Evolutionary conservation across 2,113 vertebrate genomes (phyloP).

Genomic region (Silurus meridionalis): DNA sequence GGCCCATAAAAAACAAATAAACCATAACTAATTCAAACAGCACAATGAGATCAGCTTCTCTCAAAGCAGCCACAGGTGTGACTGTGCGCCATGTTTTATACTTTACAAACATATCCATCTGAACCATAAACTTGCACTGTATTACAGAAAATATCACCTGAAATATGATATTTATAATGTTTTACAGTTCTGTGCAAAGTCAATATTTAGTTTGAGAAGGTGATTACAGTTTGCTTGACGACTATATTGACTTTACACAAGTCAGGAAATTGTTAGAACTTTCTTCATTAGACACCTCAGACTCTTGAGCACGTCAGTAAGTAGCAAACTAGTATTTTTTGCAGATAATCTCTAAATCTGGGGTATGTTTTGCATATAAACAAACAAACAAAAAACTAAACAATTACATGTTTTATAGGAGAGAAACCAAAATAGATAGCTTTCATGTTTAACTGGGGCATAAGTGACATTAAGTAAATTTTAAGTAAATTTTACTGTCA

Average conservation of each 20-base stretch:
- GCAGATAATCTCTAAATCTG: neutral
- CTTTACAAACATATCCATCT: neutral
- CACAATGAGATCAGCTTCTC: neutral
- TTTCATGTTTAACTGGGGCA: neutral
- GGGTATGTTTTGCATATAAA: neutral
- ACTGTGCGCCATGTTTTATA: neutral
- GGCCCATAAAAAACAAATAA: neutral
- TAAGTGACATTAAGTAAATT: neutral
- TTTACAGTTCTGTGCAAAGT: neutral
- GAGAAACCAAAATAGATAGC: neutral
- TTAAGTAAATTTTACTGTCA: too few relatives aligned
- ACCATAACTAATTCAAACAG: neutral
- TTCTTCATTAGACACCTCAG: neutral
- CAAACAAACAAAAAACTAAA: neutral
- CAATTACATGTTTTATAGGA: neutral
- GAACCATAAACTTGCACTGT: neutral
- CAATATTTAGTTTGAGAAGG: neutral
- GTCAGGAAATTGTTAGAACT: neutral
- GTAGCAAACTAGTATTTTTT: neutral
- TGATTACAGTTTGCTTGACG: neutral
- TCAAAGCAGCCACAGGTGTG: neutral
- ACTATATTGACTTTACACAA: neutral
- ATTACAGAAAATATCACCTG: neutral
- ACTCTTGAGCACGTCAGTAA: neutral
- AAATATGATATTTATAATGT: neutral